phyloP scores from a whole-genome alignment of 1,140 invertebrate genomes.

The Aethina tumida region DNA sequence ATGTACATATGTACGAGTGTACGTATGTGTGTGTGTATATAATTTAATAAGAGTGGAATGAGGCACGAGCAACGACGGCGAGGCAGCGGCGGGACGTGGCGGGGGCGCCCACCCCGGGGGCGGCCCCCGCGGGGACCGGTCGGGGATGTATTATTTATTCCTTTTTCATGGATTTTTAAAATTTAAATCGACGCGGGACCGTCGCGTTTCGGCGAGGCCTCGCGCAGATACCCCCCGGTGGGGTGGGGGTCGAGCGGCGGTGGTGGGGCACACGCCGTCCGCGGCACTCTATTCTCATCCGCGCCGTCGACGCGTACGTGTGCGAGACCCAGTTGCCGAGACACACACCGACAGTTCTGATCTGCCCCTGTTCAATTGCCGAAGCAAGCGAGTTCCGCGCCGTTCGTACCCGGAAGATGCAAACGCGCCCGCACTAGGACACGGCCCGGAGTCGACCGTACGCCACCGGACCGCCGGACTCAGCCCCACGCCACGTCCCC shows the following conservation, averaged over 20 bases:
- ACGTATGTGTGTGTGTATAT: too few relatives aligned
- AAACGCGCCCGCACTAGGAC: too few relatives aligned
- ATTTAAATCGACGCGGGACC: constrained; percentile 37
- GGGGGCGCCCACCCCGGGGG: too few relatives aligned
- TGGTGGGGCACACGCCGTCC: constrained; percentile 25
- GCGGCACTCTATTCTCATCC: constrained; percentile 20
- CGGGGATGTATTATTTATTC: constrained; percentile 36
- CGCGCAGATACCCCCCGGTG: constrained; percentile 30
- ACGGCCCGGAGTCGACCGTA: too few relatives aligned
- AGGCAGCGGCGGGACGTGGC: too few relatives aligned
- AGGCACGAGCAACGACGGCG: too few relatives aligned
- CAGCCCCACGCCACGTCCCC: too few relatives aligned
- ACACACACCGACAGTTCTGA: constrained; percentile 6
- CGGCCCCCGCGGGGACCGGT: constrained; percentile 10
- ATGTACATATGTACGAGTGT: too few relatives aligned
- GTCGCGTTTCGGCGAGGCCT: constrained; percentile 18
- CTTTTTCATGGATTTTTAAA: constrained; percentile 39
- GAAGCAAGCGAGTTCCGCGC: too few relatives aligned
- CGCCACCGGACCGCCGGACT: too few relatives aligned
- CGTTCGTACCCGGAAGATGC: too few relatives aligned
- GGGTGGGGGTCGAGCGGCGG: constrained; percentile 14
- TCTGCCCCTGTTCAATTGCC: background rate
- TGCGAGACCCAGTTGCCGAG: constrained; percentile 16
- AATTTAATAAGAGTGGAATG: too few relatives aligned
- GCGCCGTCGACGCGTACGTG: constrained; percentile 18